Evolutionary conservation across 2,888 invertebrate species (phyloP), one percentile per base, ranked within the genome.

Genomic region (Drosophila gaucha): DNA sequence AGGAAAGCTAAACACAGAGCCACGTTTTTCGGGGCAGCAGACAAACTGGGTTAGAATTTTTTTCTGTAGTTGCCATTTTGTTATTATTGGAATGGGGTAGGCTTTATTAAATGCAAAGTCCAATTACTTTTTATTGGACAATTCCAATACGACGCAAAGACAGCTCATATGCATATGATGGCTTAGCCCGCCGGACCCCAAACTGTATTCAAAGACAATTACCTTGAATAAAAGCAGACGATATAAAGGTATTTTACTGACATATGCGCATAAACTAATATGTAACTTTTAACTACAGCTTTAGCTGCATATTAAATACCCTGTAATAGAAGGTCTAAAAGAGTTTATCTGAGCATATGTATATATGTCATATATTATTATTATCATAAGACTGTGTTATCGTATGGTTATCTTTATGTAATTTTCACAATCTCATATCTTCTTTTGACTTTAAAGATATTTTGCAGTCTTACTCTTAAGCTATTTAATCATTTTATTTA

Each of bases 61-160:
- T 51, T 51, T 60, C n/a, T 20, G 20, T 35, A 36, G 24, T 14
- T 20, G n/a, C 16, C 41, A 14, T 50, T 35, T 35, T 9, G 6
- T 43, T 22, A 2, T 14, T 44, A 18, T 44, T 49, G 44, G 57
- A 49, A 36, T 43, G 59, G 46, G 44, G 54, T 57, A 52, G 55
- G 73, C 57, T 73, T 72, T 85, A 85, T 84, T 85, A 84, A 87
- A 84, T 86, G 80, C 79, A 86, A 84, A 88, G 74, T 84, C 65
- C 80, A 84, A 84, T 86, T 88, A 86, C 83, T 77, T 87, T 84
- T 85, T 84, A 86, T 86, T 83, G 83, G 70, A 74, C 78, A 69
- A 39, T 64, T 54, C 31, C 58, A 60, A 68, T 54, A 58, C 47
- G 57, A 59, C 14, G 51, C 55, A 55, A 51, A 57, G 50, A 54